Conservation (phyloP, 2,888 invertebrate genomes). For the Ypsolopha scabrella region DNA sequence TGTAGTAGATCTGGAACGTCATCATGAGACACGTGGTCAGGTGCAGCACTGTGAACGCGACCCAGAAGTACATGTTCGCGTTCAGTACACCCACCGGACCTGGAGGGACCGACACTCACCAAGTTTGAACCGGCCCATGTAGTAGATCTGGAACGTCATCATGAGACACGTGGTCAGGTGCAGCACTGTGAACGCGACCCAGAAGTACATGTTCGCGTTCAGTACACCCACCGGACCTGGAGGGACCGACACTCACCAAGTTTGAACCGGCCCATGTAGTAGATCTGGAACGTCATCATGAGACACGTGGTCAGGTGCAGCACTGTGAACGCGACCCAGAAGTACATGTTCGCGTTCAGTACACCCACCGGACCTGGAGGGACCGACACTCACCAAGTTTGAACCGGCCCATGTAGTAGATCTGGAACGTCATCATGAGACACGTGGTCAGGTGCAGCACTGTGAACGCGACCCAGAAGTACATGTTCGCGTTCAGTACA, state of each 20-base stretch:
- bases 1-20: no score
- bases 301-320: constrained; percentile 77
- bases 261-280: constrained; percentile 81
- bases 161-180: constrained; percentile 77
- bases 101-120: constrained; percentile 75
- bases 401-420: constrained; percentile 83
- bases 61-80: no score
- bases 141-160: constrained; percentile 81
- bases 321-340: constrained; percentile 77
- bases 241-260: constrained; percentile 72
- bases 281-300: constrained; percentile 78
- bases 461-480: constrained; percentile 80
- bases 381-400: constrained; percentile 67
- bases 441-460: constrained; percentile 76
- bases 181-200: constrained; percentile 76
- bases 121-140: constrained; percentile 78
- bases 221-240: no score
- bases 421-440: constrained; percentile 76
- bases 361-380: no score
- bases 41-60: constrained; percentile 64
- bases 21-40: no score
- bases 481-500: no score
- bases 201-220: no score
- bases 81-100: no score
- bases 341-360: no score